Conservation (phyloP, 2,797 vertebrate genomes). For the Scomberomorus guttatus region DNA sequence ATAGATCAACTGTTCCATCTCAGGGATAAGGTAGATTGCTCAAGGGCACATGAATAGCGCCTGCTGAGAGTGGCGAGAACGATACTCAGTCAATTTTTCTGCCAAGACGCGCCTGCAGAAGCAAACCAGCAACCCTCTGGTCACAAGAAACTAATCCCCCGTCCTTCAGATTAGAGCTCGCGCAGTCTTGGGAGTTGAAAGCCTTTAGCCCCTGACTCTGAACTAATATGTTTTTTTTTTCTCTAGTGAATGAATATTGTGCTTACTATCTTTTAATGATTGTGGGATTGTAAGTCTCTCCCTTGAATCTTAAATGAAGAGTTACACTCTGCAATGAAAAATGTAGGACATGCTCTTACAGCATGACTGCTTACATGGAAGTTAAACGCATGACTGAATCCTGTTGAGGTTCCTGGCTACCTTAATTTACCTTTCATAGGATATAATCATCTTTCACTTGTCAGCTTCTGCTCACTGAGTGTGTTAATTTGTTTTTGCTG, state of each 20-base stretch:
- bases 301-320: slow-evolving; percentile 36
- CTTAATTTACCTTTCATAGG: slow-evolving; percentile 37
- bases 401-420: neutral
- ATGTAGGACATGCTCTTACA: slow-evolving; percentile 20
- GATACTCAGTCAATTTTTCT: slow-evolving; percentile 26
- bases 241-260: slow-evolving; percentile 22
- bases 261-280: slow-evolving; percentile 29
- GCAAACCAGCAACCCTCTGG: slow-evolving; percentile 46
- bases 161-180: slow-evolving; percentile 29
- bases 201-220: neutral
- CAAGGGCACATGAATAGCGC: slow-evolving; percentile 56
- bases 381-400: slow-evolving; percentile 49
- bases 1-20: slow-evolving; percentile 48
- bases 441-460: slow-evolving; percentile 58
- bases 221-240: slow-evolving; percentile 18
- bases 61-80: slow-evolving; percentile 5
- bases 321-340: slow-evolving; percentile 29
- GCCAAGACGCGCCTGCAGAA: slow-evolving; percentile 25
- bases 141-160: slow-evolving; percentile 28
- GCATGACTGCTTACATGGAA: slow-evolving; percentile 38
- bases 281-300: slow-evolving; percentile 1
- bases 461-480: slow-evolving; percentile 43
- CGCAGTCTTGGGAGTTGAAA: slow-evolving; percentile 4
- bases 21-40: slow-evolving; percentile 42
- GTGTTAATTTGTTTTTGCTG: slow-evolving; percentile 15